These are phyloP conservation scores for Parthenolecanium corni DNA, from an alignment of 2,888 invertebrate species.

Conservation along the genomic window DNA sequence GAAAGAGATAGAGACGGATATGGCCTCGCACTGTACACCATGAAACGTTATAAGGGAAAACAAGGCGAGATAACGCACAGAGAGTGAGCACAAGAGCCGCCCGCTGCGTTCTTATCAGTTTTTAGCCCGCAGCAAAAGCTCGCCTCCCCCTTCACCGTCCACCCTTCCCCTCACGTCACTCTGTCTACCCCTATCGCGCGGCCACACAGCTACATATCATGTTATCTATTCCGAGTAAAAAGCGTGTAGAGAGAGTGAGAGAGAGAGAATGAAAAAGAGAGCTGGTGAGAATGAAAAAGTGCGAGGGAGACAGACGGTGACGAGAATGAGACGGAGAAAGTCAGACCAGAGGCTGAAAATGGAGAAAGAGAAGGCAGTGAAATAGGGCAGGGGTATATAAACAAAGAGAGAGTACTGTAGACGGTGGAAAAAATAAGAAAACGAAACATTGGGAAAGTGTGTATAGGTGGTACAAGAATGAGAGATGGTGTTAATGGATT, in stretches of 20 bases:
- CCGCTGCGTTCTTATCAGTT: slow-evolving; percentile 24
- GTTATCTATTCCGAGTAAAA: slow-evolving; percentile 4
- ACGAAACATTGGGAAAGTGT: no score
- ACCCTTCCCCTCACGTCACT: neutral
- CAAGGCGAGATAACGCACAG: slow-evolving; percentile 6
- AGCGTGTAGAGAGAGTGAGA: no score
- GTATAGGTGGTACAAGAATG: no score
- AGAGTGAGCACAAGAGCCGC: slow-evolving; percentile 18
- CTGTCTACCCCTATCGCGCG: neutral
- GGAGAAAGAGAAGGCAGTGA: no score
- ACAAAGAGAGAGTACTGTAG: no score
- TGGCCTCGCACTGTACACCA: neutral
- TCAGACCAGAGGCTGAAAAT: no score
- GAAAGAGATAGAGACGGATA: slow-evolving; percentile 16
- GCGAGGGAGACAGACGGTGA: neutral
- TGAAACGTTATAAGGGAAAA: slow-evolving; percentile 5
- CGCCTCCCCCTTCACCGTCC: slow-evolving; percentile 8
- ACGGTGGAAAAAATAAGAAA: no score
- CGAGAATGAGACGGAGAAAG: no score
- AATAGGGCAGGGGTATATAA: no score
- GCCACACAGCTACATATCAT: slow-evolving; percentile 14
- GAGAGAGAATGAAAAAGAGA: no score
- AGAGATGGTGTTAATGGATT: no score
- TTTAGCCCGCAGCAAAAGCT: slow-evolving; percentile 24
- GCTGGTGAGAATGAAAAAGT: neutral